Base-by-base conservation (phyloP, 2,888 invertebrate species). In the Chaitophorus viminalis region DNA sequence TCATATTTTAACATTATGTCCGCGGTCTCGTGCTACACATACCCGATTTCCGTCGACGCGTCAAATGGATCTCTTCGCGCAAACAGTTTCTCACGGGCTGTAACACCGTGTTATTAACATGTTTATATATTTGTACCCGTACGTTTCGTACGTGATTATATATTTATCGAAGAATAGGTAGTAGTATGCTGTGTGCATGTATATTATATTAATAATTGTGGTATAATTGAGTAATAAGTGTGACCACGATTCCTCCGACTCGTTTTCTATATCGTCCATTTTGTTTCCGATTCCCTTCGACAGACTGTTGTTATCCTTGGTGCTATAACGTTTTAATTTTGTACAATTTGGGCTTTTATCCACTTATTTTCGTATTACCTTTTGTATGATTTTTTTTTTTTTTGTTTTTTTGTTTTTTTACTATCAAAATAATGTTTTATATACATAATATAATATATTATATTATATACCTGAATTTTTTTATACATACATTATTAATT, bases 221-320 rank as follows among this genome's bases (percentile, higher is more conserved):
- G 36, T 36, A 36, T 6, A 36, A 36, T 5, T 36, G 6, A 36
- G 3, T 52, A 6, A 17, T 6, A 54, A 21, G 54, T 25, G 60
- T 60, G 60, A 60, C 60, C 60, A 60, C 18, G 60, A 21, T 60
- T 60, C 60, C 60, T 6, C 18, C 21, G 46, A 36, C n/a, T 74
- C 72, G 36, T 82, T 36, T 36, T 74, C 54, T 60, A 29, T 36
- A 29, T 36, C 54, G 83, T 75, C 39, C 65, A 14, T 68, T 84
- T 76, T 65, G 39, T 76, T 68, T 68, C 68, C 29, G 8, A 76
- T 68, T 79, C 65, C 79, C 65, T 81, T 87, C 65, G 60, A 81
- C 81, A 81, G 87, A 87, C 87, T 87, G 87, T 87, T 87, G 65
- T 87, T 87, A 81, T 81, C 81, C 87, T 87, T 87, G 87, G 87